A percentile compares a stretch with the other conserved stretches of the same genome.
Evolutionary conservation across 1,140 invertebrate genomes (phyloP).

Genomic region (Lethocerus indicus): DNA sequence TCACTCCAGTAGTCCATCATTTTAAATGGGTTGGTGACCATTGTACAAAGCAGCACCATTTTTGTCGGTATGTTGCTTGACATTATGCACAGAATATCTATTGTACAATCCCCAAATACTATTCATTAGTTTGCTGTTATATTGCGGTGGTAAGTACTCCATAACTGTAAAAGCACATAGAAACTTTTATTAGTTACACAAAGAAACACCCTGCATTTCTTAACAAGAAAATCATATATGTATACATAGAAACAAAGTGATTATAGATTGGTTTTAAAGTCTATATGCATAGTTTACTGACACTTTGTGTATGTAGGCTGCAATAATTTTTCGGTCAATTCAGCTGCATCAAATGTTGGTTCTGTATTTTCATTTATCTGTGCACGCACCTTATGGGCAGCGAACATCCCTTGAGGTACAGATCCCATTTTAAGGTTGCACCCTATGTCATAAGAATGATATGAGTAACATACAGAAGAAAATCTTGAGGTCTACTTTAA

Average conservation of each 20-base stretch:
- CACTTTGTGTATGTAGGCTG: too few relatives aligned
- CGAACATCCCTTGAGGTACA: neutral
- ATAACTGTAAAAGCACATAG: slow-evolving; percentile 14
- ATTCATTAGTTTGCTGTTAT: slow-evolving; percentile 76
- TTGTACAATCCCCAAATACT: slow-evolving; percentile 81
- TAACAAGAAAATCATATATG: neutral
- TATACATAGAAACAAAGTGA: too few relatives aligned
- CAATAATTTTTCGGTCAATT: neutral
- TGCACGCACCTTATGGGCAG: neutral
- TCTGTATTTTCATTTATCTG: neutral
- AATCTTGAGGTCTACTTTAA: too few relatives aligned
- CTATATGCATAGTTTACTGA: too few relatives aligned
- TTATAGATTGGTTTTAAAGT: too few relatives aligned
- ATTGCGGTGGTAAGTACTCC: slow-evolving; percentile 39
- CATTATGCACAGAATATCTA: slow-evolving; percentile 66
- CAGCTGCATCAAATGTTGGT: too few relatives aligned
- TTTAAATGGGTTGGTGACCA: too few relatives aligned
- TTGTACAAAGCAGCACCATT: too few relatives aligned
- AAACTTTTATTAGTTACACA: neutral
- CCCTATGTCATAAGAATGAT: too few relatives aligned
- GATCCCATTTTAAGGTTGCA: neutral
- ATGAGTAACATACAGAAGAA: too few relatives aligned
- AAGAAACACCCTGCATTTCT: neutral
- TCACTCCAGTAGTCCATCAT: too few relatives aligned
- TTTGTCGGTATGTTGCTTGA: slow-evolving; percentile 59